Evolutionary conservation across 2,797 vertebrate species (phyloP).

Genomic region (Galago senegalensis): DNA sequence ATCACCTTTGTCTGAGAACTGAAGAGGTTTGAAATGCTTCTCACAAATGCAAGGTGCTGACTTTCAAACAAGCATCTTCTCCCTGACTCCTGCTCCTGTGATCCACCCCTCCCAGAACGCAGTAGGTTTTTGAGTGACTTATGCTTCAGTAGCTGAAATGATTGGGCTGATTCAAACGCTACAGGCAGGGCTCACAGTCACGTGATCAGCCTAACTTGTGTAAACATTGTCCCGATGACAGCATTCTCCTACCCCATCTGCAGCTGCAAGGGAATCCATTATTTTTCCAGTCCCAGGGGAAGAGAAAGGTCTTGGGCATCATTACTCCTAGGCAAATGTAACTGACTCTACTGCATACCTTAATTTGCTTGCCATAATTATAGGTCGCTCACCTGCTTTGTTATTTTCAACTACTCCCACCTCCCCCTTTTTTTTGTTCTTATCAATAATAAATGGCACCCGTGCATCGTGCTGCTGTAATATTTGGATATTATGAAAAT

Average conservation of each 20-base stretch:
- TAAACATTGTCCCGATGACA: slow-evolving; percentile 93
- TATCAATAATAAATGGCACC: slow-evolving; percentile 99
- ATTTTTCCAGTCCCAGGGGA: slow-evolving; percentile 93
- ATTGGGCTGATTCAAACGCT: slow-evolving; percentile 82
- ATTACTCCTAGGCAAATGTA: slow-evolving; percentile 99
- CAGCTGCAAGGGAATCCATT: slow-evolving; percentile 94
- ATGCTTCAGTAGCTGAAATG: slow-evolving; percentile 82
- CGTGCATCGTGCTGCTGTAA: slow-evolving; percentile 93
- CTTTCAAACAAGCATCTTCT: slow-evolving; percentile 46
- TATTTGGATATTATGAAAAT: slow-evolving; percentile 99
- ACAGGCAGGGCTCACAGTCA: slow-evolving; percentile 86
- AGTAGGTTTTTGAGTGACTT: slow-evolving; percentile 32
- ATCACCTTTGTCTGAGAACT: slow-evolving; percentile 65
- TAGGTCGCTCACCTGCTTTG: slow-evolving; percentile 98
- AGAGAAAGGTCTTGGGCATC: slow-evolving; percentile 95
- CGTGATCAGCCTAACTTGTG: slow-evolving; percentile 90
- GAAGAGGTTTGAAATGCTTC: slow-evolving; percentile 38
- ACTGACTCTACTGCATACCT: slow-evolving; percentile 96
- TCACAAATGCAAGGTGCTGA: slow-evolving; percentile 1
- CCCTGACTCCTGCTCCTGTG: neutral
- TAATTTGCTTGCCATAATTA: slow-evolving; percentile 99
- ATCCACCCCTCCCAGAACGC: neutral
- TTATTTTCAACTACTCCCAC: slow-evolving; percentile 94
- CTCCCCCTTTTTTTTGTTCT: slow-evolving; percentile 95
- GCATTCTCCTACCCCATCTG: slow-evolving; percentile 93